Evolutionary conservation across 2,888 invertebrate species (phyloP).

Genomic region (Aromia moschata): DNA sequence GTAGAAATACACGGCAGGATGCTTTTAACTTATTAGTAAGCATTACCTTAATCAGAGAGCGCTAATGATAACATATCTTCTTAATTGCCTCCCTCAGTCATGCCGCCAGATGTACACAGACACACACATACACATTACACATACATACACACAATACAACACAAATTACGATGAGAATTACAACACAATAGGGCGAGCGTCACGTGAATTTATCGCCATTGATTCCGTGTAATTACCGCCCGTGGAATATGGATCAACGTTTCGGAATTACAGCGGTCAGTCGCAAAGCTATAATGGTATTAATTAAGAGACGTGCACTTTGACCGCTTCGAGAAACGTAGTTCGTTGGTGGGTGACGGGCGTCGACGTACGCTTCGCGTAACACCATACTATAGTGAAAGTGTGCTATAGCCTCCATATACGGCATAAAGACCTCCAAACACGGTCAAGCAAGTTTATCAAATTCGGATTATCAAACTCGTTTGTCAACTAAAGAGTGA

Average conservation of each 20-base stretch:
- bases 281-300: no score
- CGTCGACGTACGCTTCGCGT: no score
- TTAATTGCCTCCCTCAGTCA: constrained; percentile 19
- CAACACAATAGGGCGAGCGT: constrained; percentile 15
- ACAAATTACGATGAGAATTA: constrained; percentile 20
- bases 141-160: constrained; percentile 19
- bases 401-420: no score
- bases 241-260: not conserved
- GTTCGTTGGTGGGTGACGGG: no score
- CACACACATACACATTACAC: no score
- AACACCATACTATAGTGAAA: no score
- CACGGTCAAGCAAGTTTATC: no score
- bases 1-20: constrained; percentile 16
- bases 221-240: constrained; percentile 14
- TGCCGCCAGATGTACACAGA: constrained; percentile 19
- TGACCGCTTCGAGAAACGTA: no score
- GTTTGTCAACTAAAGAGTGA: no score
- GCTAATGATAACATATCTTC: constrained; percentile 23
- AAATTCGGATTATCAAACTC: no score
- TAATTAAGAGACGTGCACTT: no score
- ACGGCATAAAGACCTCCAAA: no score
- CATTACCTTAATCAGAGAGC: constrained; percentile 24
- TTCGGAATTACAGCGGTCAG: not conserved
- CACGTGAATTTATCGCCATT: constrained; percentile 13
- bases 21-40: constrained; percentile 24